Conservation (phyloP, 2,888 invertebrate genomes). For the Heteropelma amictum region DNA sequence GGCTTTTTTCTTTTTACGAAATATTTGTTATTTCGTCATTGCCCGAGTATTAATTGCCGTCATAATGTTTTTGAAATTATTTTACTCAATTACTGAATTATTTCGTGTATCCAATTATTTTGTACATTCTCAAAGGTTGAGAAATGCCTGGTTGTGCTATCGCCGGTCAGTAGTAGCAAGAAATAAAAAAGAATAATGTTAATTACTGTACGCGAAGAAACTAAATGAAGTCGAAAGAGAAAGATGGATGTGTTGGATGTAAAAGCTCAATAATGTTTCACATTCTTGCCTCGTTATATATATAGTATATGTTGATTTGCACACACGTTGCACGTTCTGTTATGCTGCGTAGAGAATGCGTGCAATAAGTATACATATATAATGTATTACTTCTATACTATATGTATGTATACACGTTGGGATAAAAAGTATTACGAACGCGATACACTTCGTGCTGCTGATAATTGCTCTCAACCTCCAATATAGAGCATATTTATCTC, state of each 20-base stretch:
- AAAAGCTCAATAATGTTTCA: slow-evolving; percentile 30
- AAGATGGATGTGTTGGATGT: not conserved
- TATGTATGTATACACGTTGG: not conserved
- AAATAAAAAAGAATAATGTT: not conserved
- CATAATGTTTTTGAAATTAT: too few relatives aligned
- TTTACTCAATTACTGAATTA: not conserved
- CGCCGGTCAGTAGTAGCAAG: slow-evolving; percentile 11
- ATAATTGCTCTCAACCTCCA: slow-evolving; percentile 28
- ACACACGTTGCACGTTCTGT: slow-evolving; percentile 33
- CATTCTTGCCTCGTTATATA: not conserved
- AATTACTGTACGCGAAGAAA: slow-evolving; percentile 17
- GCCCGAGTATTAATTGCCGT: too few relatives aligned
- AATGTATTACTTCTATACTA: not conserved
- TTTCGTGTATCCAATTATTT: not conserved
- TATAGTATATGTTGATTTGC: not conserved
- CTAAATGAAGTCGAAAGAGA: slow-evolving; percentile 21
- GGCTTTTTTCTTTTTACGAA: too few relatives aligned
- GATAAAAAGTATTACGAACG: not conserved
- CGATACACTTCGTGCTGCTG: slow-evolving; percentile 23
- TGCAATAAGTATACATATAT: not conserved
- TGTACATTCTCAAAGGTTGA: not conserved
- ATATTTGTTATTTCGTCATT: too few relatives aligned
- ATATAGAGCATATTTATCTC: not conserved
- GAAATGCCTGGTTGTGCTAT: slow-evolving; percentile 1
- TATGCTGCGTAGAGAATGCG: slow-evolving; percentile 24